Evolutionary conservation across 2,797 vertebrate species (phyloP).

Genomic region (Eutrigla gurnardus): DNA sequence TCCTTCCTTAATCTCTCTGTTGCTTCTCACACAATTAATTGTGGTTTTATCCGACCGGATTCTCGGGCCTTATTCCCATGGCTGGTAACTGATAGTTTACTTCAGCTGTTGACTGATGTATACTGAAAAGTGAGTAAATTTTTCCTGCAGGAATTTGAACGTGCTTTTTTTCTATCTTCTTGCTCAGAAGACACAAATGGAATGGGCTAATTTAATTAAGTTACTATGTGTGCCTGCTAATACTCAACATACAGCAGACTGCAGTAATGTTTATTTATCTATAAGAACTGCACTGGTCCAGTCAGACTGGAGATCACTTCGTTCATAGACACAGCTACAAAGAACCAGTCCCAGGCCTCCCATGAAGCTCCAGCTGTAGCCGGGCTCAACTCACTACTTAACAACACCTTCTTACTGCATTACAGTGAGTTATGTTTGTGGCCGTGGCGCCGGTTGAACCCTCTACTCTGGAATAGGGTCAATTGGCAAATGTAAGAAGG

Average conservation of each 20-base stretch:
- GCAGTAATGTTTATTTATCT: background rate
- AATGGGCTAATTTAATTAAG: background rate
- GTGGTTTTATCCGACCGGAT: background rate
- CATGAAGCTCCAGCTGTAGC: background rate
- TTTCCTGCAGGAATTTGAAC: slow-evolving; percentile 2
- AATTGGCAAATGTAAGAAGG: slow-evolving; percentile 27
- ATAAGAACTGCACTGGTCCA: background rate
- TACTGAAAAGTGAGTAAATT: background rate
- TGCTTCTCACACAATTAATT: slow-evolving; percentile 31
- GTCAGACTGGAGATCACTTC: background rate
- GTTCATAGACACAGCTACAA: background rate
- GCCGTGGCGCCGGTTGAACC: background rate
- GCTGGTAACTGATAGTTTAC: background rate
- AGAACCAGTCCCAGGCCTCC: background rate
- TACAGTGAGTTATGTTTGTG: background rate
- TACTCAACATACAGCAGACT: background rate
- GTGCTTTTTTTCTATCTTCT: background rate
- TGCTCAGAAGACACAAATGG: background rate
- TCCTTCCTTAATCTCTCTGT: slow-evolving; percentile 38
- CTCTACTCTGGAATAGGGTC: slow-evolving; percentile 17
- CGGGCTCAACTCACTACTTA: background rate
- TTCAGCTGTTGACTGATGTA: background rate
- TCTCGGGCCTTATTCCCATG: background rate
- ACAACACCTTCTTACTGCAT: slow-evolving; percentile 7
- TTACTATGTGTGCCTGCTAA: background rate